These are phyloP conservation scores for Manis javanica DNA, from an alignment of 2,797 vertebrate genomes.

Conservation along the genomic window DNA sequence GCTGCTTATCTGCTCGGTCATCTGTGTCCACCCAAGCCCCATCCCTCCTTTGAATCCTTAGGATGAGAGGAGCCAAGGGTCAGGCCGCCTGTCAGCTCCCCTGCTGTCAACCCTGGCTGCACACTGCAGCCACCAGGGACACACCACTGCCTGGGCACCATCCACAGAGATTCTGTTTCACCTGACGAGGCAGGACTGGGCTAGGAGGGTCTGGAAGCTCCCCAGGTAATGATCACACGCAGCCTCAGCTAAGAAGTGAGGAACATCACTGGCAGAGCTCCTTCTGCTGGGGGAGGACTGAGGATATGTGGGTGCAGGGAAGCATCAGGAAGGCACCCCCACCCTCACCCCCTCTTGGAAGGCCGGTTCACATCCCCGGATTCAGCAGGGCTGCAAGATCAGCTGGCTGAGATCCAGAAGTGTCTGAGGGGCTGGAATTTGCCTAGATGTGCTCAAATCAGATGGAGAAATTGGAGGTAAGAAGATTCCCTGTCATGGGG, in stretches of 20 bases:
- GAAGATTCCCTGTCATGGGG: rapidly evolving
- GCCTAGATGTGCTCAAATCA: background rate
- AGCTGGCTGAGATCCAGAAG: rapidly evolving
- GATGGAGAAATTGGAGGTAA: background rate
- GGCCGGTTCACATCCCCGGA: background rate
- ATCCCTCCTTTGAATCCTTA: background rate
- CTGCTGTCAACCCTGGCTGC: background rate
- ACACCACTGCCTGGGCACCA: background rate
- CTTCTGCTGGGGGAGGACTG: background rate
- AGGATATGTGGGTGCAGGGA: background rate
- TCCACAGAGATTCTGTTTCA: rapidly evolving
- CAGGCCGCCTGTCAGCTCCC: background rate
- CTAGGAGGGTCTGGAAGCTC: background rate
- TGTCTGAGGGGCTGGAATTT: background rate
- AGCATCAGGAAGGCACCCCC: background rate
- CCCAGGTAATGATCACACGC: background rate
- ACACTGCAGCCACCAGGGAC: background rate
- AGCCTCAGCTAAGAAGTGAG: too few relatives aligned
- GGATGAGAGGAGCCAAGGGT: background rate
- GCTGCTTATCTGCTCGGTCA: background rate
- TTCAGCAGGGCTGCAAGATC: rapidly evolving
- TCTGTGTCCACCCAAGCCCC: background rate
- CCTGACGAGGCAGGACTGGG: rapidly evolving
- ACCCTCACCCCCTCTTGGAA: rapidly evolving
- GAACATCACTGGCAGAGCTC: background rate